Conservation (phyloP, 2,113 vertebrate species). For the Albula glossodonta region DNA sequence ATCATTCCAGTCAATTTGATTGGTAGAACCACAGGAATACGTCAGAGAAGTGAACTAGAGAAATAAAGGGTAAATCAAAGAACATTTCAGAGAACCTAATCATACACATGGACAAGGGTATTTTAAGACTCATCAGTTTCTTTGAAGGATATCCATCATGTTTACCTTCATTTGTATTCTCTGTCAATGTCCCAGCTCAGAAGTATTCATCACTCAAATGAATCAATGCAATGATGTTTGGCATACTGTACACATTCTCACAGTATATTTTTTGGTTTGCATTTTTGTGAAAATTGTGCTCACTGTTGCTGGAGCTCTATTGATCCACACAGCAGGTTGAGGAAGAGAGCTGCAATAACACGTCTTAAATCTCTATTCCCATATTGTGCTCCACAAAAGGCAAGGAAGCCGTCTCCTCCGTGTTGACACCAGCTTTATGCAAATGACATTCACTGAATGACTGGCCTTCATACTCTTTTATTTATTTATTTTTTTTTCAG, state of each 20-base stretch:
- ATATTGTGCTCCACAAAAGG: conserved; percentile 85
- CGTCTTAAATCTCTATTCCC: conserved; percentile 85
- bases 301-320: conserved; percentile 69
- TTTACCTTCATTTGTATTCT: not conserved
- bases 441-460: conserved; percentile 85
- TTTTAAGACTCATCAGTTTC: not conserved
- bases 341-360: conserved; percentile 83
- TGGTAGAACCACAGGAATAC: not conserved
- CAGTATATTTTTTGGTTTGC: not conserved
- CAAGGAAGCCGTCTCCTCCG: conserved; percentile 88
- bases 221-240: not conserved
- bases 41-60: not conserved
- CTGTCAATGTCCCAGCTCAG: not conserved
- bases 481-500: conserved; percentile 61
- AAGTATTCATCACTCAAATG: not conserved
- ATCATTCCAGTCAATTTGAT: conserved; percentile 31
- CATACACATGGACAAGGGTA: not conserved
- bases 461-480: conserved; percentile 78
- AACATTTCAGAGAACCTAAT: not conserved
- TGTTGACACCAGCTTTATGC: conserved; percentile 89
- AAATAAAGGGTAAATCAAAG: not conserved
- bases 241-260: not conserved
- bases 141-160: not conserved
- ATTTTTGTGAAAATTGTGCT: not conserved
- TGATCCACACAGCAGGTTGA: conserved; percentile 87